Conservation (phyloP, 2,113 vertebrate species). For the Aspidoscelis tigris region DNA sequence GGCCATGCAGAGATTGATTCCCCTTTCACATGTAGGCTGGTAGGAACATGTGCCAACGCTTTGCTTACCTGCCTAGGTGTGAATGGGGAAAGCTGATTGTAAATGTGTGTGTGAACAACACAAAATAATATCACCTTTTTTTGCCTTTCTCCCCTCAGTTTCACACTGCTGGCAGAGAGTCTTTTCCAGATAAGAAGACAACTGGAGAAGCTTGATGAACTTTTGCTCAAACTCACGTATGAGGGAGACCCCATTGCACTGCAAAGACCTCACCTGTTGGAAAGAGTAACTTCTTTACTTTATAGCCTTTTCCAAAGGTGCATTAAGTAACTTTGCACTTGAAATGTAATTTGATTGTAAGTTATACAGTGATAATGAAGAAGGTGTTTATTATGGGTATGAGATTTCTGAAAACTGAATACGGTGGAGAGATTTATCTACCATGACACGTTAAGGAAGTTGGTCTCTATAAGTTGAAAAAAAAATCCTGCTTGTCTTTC, state of each 20-base stretch:
- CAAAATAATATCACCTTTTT: slow-evolving; percentile 11
- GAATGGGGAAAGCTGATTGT: not conserved
- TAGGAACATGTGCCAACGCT: too few species aligned
- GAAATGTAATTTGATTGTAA: not conserved
- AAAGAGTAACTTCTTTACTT: slow-evolving; percentile 89
- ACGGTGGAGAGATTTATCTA: slow-evolving; percentile 6
- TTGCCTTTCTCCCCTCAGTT: slow-evolving; percentile 77
- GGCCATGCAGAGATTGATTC: too few species aligned
- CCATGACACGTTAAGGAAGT: slow-evolving; percentile 22
- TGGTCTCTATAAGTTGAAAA: slow-evolving; percentile 14
- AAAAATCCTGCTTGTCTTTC: slow-evolving; percentile 7
- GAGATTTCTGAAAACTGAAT: not conserved
- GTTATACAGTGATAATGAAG: not conserved
- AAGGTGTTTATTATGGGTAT: not conserved
- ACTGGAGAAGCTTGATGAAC: slow-evolving; percentile 92
- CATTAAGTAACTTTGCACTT: slow-evolving; percentile 17
- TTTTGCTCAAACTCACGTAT: slow-evolving; percentile 91
- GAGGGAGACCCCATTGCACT: slow-evolving; percentile 92
- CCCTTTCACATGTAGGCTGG: too few species aligned
- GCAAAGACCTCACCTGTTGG: slow-evolving; percentile 89
- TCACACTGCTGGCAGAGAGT: slow-evolving; percentile 90
- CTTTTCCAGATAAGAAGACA: slow-evolving; percentile 96
- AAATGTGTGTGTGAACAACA: not conserved
- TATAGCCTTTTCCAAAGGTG: slow-evolving; percentile 94
- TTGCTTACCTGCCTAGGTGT: too few species aligned